Conservation (phyloP, 2,113 vertebrate species). For the Notothenia rossii region DNA sequence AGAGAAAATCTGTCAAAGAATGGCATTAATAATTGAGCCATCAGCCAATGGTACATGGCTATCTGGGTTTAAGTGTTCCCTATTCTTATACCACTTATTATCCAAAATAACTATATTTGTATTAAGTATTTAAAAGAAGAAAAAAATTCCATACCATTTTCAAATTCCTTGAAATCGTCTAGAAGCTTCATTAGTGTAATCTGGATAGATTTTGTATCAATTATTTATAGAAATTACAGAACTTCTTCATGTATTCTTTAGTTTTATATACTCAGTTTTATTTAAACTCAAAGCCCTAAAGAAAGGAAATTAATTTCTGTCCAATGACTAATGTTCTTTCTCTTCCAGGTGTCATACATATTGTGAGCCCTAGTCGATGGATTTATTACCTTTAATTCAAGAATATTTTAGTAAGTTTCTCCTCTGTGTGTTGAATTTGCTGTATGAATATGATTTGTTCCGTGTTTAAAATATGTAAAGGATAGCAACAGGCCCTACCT, state of each 20-base stretch:
- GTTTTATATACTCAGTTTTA: background rate
- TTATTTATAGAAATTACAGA: background rate
- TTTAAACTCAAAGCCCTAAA: background rate
- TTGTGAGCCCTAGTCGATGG: slow-evolving; percentile 80
- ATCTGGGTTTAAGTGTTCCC: background rate
- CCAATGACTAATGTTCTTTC: slow-evolving; percentile 35
- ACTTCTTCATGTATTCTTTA: background rate
- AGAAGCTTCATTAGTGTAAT: too few relatives aligned
- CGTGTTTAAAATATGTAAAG: background rate
- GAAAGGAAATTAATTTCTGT: background rate
- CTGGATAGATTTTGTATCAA: background rate
- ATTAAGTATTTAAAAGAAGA: background rate
- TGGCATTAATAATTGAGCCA: background rate
- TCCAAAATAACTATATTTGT: background rate
- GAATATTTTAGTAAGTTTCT: slow-evolving; percentile 80
- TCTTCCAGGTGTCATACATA: slow-evolving; percentile 78
- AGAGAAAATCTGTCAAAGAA: background rate
- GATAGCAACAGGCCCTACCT: background rate
- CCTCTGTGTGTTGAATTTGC: background rate
- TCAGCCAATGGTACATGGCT: background rate
- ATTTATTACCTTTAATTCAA: slow-evolving; percentile 81
- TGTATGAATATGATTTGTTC: background rate
- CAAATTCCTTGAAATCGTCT: background rate
- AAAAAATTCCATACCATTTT: too few relatives aligned
- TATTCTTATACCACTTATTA: background rate